Percentiles rank a stretch among this genome's conserved stretches.
phyloP scores from a whole-genome alignment of 1,140 invertebrate genomes.

The Listronotus bonariensis region DNA sequence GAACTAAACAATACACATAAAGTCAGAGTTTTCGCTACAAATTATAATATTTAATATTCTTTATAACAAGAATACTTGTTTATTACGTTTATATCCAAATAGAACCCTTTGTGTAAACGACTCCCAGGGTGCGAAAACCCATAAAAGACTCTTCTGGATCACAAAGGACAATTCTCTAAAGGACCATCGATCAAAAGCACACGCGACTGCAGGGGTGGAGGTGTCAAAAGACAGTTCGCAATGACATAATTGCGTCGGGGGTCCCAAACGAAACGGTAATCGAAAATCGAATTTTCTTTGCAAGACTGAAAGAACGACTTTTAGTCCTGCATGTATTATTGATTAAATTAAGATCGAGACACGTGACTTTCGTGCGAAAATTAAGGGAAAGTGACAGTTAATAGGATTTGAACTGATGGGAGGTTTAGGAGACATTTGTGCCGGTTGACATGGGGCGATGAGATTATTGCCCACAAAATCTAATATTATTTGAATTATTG shows the following conservation, averaged over 20 bases:
- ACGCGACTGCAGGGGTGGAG: conserved; percentile 25
- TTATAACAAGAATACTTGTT: no score
- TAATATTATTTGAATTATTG: conserved; percentile 18
- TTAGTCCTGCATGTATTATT: conserved; percentile 27
- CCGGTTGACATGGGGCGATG: conserved; percentile 26
- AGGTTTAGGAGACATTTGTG: conserved; percentile 25
- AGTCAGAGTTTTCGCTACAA: no score
- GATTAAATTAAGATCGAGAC: conserved; percentile 29
- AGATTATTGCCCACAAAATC: conserved; percentile 22
- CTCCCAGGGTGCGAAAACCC: not conserved
- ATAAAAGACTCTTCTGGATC: not conserved
- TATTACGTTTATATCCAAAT: no score
- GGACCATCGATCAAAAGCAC: conserved; percentile 32
- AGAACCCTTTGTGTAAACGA: no score
- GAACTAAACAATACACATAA: no score
- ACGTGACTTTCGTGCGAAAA: conserved; percentile 33
- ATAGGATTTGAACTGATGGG: conserved; percentile 30
- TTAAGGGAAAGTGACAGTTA: conserved; percentile 30
- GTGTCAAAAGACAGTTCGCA: conserved; percentile 29
- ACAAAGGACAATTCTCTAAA: conserved; percentile 22
- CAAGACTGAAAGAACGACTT: conserved; percentile 19
- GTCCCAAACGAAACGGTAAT: conserved; percentile 11
- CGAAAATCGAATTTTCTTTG: conserved; percentile 30
- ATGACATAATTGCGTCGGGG: conserved; percentile 10
- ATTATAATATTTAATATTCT: no score